Evolutionary conservation across 2,113 vertebrate genomes (phyloP), one percentile per base, ranked within the genome.

Genomic region (Uria aalge): DNA sequence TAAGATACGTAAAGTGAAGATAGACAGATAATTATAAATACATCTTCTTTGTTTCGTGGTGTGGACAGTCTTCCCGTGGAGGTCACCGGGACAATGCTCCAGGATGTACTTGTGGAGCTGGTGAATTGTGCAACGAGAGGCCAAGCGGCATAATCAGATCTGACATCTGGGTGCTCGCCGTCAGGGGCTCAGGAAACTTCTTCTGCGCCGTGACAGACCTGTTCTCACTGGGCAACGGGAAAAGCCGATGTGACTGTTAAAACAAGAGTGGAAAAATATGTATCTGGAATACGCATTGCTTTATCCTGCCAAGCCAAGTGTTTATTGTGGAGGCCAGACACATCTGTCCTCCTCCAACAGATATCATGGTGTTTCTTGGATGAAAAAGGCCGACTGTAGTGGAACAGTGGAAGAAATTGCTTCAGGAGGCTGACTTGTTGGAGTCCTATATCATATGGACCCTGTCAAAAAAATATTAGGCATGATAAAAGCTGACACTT

Each of bases 361-460:
- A 97, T 97, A 96, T 53, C 87, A 19, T 71, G 92, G 96, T 95
- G 92, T 97, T 96, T 96, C 95, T 97, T 94, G 93, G 96, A 97
- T 95, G 85, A 68, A 94, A 96, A 95, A 96, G 90, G 77, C 83
- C 62, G 62, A 85, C 85, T 92, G 76, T 76, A 90, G 72, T 53
- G 86, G 92, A 91, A 72, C 59, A 93, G 85, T 95, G 87, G 95
- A 96, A 97, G 85, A 94, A 96, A 96, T 96, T 95, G 94, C 94
- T 96, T 96, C 87, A 95, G 96, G 95, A 93, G 79, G 47, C 63
- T 56, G 72, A 84, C 76, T 96, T 94, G 81, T 38, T 96, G 60
- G 45, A 96, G 90, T 88, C 40, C 91, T 96, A 13, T 85, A 90
- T 94, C 78, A 85, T 47, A 40, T 10, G 56, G 77, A 84, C 60